Conservation (phyloP, 2,113 vertebrate genomes). For the Himantopus leucocephalus region DNA sequence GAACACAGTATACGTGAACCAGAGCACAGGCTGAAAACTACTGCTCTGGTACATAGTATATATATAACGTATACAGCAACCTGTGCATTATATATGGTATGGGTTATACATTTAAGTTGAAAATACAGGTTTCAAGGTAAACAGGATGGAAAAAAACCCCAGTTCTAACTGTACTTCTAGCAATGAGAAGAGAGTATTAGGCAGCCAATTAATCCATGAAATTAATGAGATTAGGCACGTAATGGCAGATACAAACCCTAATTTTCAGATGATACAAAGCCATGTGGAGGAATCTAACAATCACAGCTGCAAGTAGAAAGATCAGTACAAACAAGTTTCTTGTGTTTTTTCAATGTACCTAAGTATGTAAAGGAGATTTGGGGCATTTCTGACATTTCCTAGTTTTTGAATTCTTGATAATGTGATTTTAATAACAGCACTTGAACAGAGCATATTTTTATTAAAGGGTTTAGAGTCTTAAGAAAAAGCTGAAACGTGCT, state of each 20-base stretch:
- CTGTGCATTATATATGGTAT: background rate
- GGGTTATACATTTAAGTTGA: background rate
- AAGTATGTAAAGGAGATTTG: background rate
- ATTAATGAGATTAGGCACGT: background rate
- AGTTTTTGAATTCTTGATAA: background rate
- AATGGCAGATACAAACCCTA: background rate
- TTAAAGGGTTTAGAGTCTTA: background rate
- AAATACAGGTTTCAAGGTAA: background rate
- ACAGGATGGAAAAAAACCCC: rapidly evolving
- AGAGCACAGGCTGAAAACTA: background rate
- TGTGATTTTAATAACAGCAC: background rate
- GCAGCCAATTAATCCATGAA: background rate
- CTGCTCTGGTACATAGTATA: background rate
- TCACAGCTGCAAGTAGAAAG: background rate
- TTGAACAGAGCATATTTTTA: background rate
- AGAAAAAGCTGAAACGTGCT: background rate
- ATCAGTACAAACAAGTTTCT: background rate
- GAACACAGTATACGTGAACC: background rate
- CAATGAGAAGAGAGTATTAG: background rate
- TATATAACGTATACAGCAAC: background rate
- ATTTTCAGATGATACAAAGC: background rate
- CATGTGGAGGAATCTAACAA: background rate
- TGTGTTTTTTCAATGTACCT: background rate
- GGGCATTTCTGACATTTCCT: background rate
- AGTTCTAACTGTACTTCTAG: background rate